A percentile compares a stretch with the other conserved stretches of the same genome.
Evolutionary conservation across 2,888 invertebrate species (phyloP).

Genomic region (Hypsopygia costalis): DNA sequence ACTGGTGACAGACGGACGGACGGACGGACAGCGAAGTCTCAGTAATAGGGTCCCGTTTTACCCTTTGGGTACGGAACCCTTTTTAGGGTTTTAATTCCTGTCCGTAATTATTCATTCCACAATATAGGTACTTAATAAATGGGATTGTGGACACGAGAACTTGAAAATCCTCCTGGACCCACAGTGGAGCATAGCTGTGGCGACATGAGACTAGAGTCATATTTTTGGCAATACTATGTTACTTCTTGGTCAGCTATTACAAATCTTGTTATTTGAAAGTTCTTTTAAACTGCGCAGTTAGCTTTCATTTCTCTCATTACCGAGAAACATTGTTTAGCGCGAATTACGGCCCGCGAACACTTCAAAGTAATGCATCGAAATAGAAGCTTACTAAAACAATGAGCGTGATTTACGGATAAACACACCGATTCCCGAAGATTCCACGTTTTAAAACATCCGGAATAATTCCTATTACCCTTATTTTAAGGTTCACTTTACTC

Average conservation of each 20-base stretch:
- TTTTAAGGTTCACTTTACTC: slow-evolving; percentile 31
- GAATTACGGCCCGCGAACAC: slow-evolving; percentile 43
- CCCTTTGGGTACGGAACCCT: too few species aligned
- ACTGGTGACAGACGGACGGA: too few species aligned
- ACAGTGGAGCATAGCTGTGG: too few species aligned
- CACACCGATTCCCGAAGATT: slow-evolving; percentile 55
- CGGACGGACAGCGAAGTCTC: too few species aligned
- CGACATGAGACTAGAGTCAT: too few species aligned
- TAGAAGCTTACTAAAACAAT: slow-evolving; percentile 75
- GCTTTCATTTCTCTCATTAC: slow-evolving; percentile 48
- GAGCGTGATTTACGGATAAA: slow-evolving; percentile 76
- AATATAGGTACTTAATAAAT: too few species aligned
- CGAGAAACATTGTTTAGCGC: slow-evolving; percentile 57
- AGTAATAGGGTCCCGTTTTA: too few species aligned
- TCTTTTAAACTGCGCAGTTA: slow-evolving; percentile 43
- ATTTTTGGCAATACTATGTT: too few species aligned
- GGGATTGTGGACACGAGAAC: too few species aligned
- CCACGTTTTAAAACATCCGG: slow-evolving; percentile 24
- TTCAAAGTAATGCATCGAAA: slow-evolving; percentile 71
- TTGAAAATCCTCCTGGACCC: too few species aligned
- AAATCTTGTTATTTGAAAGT: slow-evolving; percentile 21
- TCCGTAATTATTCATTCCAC: slow-evolving; percentile 2
- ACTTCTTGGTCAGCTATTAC: slow-evolving; percentile 15
- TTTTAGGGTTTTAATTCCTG: background rate
- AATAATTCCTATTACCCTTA: slow-evolving; percentile 32